Base-by-base conservation (phyloP, 2,888 invertebrate genomes). In the Orthosia incerta region DNA sequence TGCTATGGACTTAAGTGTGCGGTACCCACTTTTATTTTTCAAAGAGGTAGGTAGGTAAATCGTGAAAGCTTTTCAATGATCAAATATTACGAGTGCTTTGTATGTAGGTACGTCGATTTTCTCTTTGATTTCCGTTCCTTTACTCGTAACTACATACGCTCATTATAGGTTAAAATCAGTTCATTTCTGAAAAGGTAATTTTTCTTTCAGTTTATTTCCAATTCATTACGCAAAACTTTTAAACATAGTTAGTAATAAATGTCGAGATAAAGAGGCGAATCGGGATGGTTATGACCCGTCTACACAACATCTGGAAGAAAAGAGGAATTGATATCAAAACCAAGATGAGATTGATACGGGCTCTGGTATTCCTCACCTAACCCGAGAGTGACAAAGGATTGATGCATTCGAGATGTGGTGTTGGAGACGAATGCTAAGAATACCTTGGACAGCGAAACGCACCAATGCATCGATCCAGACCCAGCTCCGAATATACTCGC, bases 21-120 rank as follows among this genome's bases (percentile, higher is more conserved):
- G 64, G 31, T 55, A 76, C 56, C 20, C 20, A 66, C 70, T 69
- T 70, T 81, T 65, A 59, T 60, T 62, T 64, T 56, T 51, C 70
- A 79, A 80, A 70, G 64, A 62, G 56, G 70, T 79, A 62, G 56
- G 70, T 79, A 68, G 39, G 76, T 73, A 59, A 56, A 48, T 51
- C 26, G 46, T 78, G 31, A 31, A 50, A 50, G 63, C 31, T 64
- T 70, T 67, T 65, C 62, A 70, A 57, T 64, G 46, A 70, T 79
- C 18, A 67, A 73, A 74, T 57, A 76, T 76, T 15, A 57, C 61
- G 60, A 73, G 48, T 51, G 45, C 57, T 57, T 76, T 31, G 5
- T 15, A 55, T 11, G 39, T 48, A 20, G 1, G 46, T n/a, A 61
- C 11, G 4, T 48, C 31, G 18, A 53, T 59, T 71, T 79, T 63